Percentiles rank a stretch among this genome's conserved stretches.
phyloP scores from a whole-genome alignment of 30 jellyfish, hydroid and myxozoan species.

The Cassiopea andromeda region DNA sequence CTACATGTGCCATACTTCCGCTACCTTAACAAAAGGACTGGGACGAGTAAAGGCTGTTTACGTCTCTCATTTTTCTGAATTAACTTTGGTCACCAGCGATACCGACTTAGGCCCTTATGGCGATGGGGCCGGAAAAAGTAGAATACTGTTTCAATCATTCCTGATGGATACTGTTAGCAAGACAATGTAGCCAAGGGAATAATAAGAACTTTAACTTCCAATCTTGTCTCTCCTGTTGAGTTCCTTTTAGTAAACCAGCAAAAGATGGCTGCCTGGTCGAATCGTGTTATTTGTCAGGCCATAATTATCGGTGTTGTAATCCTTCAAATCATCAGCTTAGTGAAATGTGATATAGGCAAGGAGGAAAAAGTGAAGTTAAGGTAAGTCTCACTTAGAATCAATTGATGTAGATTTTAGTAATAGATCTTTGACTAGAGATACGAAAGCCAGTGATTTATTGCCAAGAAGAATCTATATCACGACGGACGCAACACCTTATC shows the following conservation, averaged over 20 bases:
- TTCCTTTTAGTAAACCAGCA: neutral
- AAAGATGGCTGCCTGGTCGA: neutral
- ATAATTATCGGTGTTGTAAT: neutral
- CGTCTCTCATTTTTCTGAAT: conserved; percentile 26
- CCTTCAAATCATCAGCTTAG: neutral
- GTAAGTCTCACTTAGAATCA: neutral
- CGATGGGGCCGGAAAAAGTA: neutral
- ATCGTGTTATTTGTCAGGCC: neutral
- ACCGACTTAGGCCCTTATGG: conserved; percentile 30
- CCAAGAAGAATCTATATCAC: no score
- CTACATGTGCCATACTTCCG: conserved; percentile 4
- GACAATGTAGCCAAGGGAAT: neutral
- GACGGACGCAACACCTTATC: no score
- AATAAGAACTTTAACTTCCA: neutral
- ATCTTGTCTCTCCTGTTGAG: neutral
- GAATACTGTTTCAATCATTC: neutral
- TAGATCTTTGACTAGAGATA: no score
- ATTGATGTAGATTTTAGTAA: neutral
- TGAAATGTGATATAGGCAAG: neutral
- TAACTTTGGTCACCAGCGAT: conserved; percentile 47
- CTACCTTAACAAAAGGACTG: neutral
- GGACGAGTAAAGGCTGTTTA: conserved; percentile 1
- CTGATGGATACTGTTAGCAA: neutral
- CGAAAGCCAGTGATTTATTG: no score
- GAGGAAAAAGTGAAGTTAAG: conserved; percentile 11